Base-by-base conservation (phyloP, 2,888 invertebrate species). In the Dynastes maya region DNA sequence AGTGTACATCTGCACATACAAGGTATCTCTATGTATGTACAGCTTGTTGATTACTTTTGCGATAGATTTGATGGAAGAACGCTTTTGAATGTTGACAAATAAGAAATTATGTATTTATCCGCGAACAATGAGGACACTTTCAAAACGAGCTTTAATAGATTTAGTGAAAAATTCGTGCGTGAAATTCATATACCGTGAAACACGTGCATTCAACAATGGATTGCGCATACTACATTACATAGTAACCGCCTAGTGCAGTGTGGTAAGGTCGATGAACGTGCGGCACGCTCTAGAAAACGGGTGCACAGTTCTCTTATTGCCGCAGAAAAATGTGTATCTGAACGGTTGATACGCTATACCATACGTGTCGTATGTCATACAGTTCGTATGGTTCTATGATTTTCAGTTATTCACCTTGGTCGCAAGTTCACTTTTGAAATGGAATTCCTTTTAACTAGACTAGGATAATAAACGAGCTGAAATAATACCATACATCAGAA, bases 251-350 rank as follows among this genome's bases (percentile, higher is more conserved):
- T 51, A 51, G 11, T 51, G 68, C 32, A 32, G 51, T 27, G 53
- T 11, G 13, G 51, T 74, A 45, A 63, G 72, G 72, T 74, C 61
- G 45, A 13, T 74, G 72, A 74, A 74, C 72, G 72, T 58, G 51
- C 53, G 45, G 13, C 29, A 72, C 40, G 72, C 72, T 74, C 72
- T 61, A 61, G 45, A 74, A 68, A 74, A 74, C 63, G 61, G 29
- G 72, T 61, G 61, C 45, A 49, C 61, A 11, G 72, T 40, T 74
- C 45, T 61, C 27, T 16, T 32, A 49, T 49, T 71, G 29, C 11
- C 49, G 68, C 68, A 40, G 58, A 72, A 71, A 72, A 71, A 71
- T 51, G 71, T 51, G 71, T 71, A 71, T 58, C 55, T 71, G 55
- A 16, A 29, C 71, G 32, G 32, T 49, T 55, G 49, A 55, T 53